phyloP scores from a whole-genome alignment of 2,113 vertebrate species.

The Sinocyclocheilus anshuiensis region DNA sequence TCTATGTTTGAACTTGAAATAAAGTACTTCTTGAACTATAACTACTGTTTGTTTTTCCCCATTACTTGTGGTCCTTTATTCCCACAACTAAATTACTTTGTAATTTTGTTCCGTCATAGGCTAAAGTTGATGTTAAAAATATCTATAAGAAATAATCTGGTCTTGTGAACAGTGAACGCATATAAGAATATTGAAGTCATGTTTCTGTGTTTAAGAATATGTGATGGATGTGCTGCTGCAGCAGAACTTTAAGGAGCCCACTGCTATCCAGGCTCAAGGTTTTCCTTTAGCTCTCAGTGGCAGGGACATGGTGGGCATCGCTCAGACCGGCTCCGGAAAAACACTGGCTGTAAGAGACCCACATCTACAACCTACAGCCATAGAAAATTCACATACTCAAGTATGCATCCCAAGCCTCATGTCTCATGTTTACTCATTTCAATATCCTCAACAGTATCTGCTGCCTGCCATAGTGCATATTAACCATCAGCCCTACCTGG shows the following conservation, averaged over 20 bases:
- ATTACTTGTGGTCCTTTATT: no score
- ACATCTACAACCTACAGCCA: neutral
- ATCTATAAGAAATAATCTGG: neutral
- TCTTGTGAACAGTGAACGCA: neutral
- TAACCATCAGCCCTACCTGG: constrained; percentile 97
- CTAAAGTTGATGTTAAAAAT: neutral
- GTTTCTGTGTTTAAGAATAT: constrained; percentile 78
- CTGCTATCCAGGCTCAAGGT: constrained; percentile 94
- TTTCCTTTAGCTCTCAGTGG: constrained; percentile 94
- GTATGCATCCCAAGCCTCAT: neutral
- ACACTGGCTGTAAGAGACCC: constrained; percentile 85
- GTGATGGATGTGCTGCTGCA: constrained; percentile 93
- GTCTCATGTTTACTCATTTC: neutral
- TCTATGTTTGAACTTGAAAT: no score
- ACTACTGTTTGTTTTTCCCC: no score
- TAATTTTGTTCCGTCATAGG: neutral
- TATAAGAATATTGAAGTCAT: neutral
- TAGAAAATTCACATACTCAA: neutral
- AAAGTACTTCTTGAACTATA: no score
- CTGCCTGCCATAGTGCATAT: constrained; percentile 97
- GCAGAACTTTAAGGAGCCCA: constrained; percentile 96
- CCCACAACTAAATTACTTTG: no score
- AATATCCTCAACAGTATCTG: constrained; percentile 83
- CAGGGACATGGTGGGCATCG: constrained; percentile 98
- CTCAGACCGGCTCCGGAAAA: constrained; percentile 97